These are phyloP conservation scores for Hephaestus fuliginosus DNA, from an alignment of 2,797 vertebrate genomes.

Conservation along the genomic window DNA sequence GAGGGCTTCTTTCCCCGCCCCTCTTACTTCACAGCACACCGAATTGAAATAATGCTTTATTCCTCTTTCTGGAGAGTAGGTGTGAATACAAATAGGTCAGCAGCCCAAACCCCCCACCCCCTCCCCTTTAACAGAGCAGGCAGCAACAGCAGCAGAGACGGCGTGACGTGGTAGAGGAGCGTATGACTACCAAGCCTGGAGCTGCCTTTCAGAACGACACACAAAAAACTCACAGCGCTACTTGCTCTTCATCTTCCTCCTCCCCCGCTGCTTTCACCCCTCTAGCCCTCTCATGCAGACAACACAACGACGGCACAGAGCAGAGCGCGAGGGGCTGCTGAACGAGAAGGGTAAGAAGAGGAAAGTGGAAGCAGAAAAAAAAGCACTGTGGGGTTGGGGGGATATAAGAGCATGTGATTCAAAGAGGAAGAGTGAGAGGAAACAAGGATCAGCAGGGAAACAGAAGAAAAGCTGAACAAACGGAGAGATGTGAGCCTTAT, in stretches of 20 bases:
- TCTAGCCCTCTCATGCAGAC: conserved; percentile 12
- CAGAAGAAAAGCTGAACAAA: conserved; percentile 4
- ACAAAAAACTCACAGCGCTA: conserved; percentile 39
- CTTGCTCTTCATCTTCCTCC: conserved; percentile 46
- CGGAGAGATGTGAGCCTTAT: conserved; percentile 4
- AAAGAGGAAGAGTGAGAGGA: conserved; percentile 21
- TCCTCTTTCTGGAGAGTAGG: conserved; percentile 61
- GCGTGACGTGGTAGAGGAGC: conserved; percentile 66
- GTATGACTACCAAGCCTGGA: conserved; percentile 63
- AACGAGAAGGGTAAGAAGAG: conserved; percentile 14
- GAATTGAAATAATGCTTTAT: conserved; percentile 52
- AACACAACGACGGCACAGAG: conserved; percentile 26
- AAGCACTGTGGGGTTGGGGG: not conserved
- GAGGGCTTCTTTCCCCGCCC: not conserved
- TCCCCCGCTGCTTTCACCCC: conserved; percentile 47
- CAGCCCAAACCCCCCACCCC: conserved; percentile 57
- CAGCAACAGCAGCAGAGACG: conserved; percentile 77
- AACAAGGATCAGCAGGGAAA: not conserved
- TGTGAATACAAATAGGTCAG: conserved; percentile 80
- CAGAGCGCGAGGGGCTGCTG: conserved; percentile 32
- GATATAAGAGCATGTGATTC: conserved; percentile 23
- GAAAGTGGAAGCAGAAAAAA: conserved; percentile 6
- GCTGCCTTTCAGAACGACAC: conserved; percentile 55
- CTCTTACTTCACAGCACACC: conserved; percentile 11
- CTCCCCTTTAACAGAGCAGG: conserved; percentile 59